Percentiles rank a stretch among this genome's conserved stretches.
Evolutionary conservation across 1,140 invertebrate species (phyloP).

Genomic region (Drosophila melanogaster): Release_6_plus_ISO1_MT NT_033779.5:16209001-16209500

Average conservation of each 20-base stretch:
- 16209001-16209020: not conserved
- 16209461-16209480: constrained; percentile 62
- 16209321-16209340: constrained; percentile 77
- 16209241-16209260: constrained; percentile 41
- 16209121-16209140: constrained; percentile 26
- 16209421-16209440: constrained; percentile 74
- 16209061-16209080: constrained; percentile 10
- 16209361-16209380: not conserved
- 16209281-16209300: constrained; percentile 47
- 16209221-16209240: constrained; percentile 30
- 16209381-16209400: constrained; percentile 59
- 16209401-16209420: constrained; percentile 77
- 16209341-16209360: constrained; percentile 36
- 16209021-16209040: constrained; percentile 15
- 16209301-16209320: constrained; percentile 79
- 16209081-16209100: constrained; percentile 34
- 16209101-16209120: constrained; percentile 24
- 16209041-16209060: constrained; percentile 6
- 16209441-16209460: constrained; percentile 71
- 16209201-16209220: constrained; percentile 50
- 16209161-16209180: constrained; percentile 30
- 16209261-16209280: constrained; percentile 29
- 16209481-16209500: constrained; percentile 65
- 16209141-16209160: constrained; percentile 50
- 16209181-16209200: constrained; percentile 9